Conservation (phyloP, 2,888 invertebrate species). For the Agrotis exclamationis region DNA sequence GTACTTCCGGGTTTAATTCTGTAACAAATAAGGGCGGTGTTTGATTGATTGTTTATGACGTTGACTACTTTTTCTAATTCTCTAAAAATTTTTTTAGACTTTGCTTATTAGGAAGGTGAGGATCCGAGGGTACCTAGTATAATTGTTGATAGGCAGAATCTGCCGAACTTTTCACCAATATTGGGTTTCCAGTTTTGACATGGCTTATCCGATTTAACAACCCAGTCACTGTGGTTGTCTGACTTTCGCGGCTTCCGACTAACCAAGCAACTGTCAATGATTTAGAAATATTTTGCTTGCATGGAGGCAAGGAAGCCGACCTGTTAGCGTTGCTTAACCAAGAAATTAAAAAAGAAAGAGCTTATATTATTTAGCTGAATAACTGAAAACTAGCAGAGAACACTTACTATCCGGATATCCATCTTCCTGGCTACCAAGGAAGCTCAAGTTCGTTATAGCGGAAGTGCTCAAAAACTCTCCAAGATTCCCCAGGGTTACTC, state of each 20-base stretch:
- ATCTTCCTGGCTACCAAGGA: conserved; percentile 97
- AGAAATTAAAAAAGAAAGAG: too few species aligned
- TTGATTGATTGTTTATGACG: background rate
- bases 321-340: too few species aligned
- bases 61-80: background rate
- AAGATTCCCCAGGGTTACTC: conserved; percentile 98
- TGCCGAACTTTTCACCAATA: too few species aligned
- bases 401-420: conserved; percentile 96
- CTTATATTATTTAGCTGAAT: background rate
- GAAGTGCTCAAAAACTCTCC: conserved; percentile 99
- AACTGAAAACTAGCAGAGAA: background rate
- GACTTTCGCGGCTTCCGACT: too few species aligned
- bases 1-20: conserved; percentile 95
- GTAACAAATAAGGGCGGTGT: conserved; percentile 53
- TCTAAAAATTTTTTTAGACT: too few species aligned
- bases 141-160: background rate
- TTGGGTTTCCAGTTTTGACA: too few species aligned
- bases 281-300: too few species aligned
- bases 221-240: too few species aligned
- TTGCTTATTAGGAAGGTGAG: too few species aligned
- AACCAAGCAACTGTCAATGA: too few species aligned
- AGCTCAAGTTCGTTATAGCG: conserved; percentile 99
- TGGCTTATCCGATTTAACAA: too few species aligned
- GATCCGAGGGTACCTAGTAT: background rate
- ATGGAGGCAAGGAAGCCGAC: too few species aligned